Percentiles rank a stretch among this genome's conserved stretches.
phyloP scores from a whole-genome alignment of 92 coral and sea anemone genomes.

The Bergia sp. region DNA sequence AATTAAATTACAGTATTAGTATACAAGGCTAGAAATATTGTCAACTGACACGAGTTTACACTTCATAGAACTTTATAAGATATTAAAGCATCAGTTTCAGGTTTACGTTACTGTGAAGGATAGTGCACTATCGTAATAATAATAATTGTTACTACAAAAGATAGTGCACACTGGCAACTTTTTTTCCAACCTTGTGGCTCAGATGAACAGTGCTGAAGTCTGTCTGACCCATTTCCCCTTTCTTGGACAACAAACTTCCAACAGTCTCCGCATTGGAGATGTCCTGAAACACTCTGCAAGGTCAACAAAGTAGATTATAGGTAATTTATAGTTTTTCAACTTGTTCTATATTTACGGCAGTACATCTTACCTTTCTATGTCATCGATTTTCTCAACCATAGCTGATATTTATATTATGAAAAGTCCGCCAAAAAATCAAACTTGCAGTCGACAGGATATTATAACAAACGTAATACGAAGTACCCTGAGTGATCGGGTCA shows the following conservation, averaged over 20 bases:
- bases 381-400: conserved; percentile 57
- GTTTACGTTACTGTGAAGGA: neutral
- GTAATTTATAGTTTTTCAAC: neutral
- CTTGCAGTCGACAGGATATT: neutral
- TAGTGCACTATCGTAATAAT: neutral
- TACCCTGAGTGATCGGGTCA: neutral
- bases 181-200: conserved; percentile 55
- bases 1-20: too few species aligned
- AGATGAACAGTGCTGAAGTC: conserved; percentile 39
- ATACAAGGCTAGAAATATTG: too few species aligned
- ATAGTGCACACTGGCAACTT: neutral
- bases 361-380: conserved; percentile 52
- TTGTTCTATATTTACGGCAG: neutral
- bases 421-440: conserved; percentile 41
- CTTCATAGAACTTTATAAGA: neutral
- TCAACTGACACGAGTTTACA: too few species aligned
- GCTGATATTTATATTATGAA: neutral
- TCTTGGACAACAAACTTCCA: conserved; percentile 38
- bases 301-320: neutral
- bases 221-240: conserved; percentile 22
- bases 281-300: conserved; percentile 74
- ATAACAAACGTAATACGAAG: conserved; percentile 9
- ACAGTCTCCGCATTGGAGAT: conserved; percentile 65
- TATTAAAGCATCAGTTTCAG: neutral
- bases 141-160: neutral